A percentile compares a stretch with the other conserved stretches of the same genome.
phyloP scores from a whole-genome alignment of 1,140 invertebrate species.

The Conopomorpha cramerella region DNA sequence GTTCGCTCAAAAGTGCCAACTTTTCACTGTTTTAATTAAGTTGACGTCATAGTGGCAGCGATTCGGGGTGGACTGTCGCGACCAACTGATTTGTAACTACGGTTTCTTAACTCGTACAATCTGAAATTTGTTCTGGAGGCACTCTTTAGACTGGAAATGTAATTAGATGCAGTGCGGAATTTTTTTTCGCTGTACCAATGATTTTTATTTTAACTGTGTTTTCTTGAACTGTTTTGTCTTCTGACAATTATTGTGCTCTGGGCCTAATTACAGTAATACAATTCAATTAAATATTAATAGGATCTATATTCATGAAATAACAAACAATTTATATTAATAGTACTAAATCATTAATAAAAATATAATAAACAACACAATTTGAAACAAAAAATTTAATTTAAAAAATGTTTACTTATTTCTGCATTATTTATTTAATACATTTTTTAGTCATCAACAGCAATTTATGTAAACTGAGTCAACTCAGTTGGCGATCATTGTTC shows the following conservation, averaged over 20 bases:
- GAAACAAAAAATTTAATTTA: too few relatives aligned
- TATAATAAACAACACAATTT: too few relatives aligned
- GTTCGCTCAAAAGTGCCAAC: slow-evolving; percentile 49
- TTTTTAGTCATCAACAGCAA: too few relatives aligned
- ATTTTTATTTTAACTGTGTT: background rate
- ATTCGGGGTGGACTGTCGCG: slow-evolving; percentile 7
- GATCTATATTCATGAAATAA: too few relatives aligned
- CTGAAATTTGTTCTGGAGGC: background rate
- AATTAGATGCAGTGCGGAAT: background rate
- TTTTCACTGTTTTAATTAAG: slow-evolving; percentile 57
- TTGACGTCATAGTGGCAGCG: slow-evolving; percentile 47
- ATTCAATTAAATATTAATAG: too few relatives aligned
- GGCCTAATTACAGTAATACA: background rate
- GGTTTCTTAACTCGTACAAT: background rate
- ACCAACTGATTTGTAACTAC: background rate
- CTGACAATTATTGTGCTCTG: background rate
- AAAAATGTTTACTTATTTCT: too few relatives aligned
- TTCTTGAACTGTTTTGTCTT: background rate
- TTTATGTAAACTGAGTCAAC: too few relatives aligned
- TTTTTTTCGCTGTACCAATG: background rate
- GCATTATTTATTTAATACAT: too few relatives aligned
- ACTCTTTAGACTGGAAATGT: background rate
- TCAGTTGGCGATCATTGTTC: too few relatives aligned
- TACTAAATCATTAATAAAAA: too few relatives aligned
- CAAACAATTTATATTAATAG: too few relatives aligned